A percentile compares a stretch with the other conserved stretches of the same genome.
These are phyloP conservation scores for Gryon sp. DNA, from an alignment of 1,140 invertebrate genomes.

Conservation along the genomic window DNA sequence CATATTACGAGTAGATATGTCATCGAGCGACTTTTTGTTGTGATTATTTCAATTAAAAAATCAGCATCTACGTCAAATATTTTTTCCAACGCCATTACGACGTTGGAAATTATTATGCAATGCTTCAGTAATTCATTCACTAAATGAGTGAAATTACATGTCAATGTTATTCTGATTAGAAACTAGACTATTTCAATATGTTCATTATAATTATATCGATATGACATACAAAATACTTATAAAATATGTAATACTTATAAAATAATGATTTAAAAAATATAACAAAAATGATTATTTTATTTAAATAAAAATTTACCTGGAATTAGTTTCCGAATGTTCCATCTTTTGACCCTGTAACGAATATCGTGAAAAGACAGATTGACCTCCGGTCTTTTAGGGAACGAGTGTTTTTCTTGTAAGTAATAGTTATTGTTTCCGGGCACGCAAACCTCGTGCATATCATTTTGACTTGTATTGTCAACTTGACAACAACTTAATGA, in stretches of 20 bases:
- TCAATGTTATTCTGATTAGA: no score
- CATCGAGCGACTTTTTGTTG: no score
- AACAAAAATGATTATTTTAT: slow-evolving; percentile 5
- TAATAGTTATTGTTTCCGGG: slow-evolving; percentile 72
- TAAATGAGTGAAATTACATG: not conserved
- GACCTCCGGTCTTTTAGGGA: slow-evolving; percentile 75
- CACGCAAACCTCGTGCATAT: slow-evolving; percentile 65
- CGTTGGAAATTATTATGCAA: no score
- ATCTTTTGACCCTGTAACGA: slow-evolving; percentile 69
- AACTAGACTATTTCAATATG: no score
- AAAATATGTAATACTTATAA: no score
- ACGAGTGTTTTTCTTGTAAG: slow-evolving; percentile 73
- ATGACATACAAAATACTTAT: no score
- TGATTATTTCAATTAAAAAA: not conserved
- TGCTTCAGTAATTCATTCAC: no score
- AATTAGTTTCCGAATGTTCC: slow-evolving; percentile 69
- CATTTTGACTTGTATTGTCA: slow-evolving; percentile 67
- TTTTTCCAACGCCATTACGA: not conserved
- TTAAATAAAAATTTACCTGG: no score
- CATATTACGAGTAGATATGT: not conserved
- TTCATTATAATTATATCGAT: no score
- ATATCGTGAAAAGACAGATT: slow-evolving; percentile 73
- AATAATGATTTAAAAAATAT: not conserved
- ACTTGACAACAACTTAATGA: slow-evolving; percentile 72
- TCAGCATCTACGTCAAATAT: not conserved